phyloP scores from a whole-genome alignment of 1,140 invertebrate species.

The Dolichoris vasculosae region DNA sequence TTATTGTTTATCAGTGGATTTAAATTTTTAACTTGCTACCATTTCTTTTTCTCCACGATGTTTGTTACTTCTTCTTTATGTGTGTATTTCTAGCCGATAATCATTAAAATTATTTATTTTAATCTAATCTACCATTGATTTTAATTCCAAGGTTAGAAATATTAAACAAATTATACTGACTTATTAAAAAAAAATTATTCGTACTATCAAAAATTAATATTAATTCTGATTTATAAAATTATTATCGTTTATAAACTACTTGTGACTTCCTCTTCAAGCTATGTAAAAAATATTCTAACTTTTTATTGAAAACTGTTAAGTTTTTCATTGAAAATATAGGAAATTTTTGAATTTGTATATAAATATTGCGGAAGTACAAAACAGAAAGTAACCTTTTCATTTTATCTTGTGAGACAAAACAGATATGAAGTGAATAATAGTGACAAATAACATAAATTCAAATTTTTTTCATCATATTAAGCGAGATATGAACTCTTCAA shows the following conservation, averaged over 20 bases:
- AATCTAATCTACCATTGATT: neutral
- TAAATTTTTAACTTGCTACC: neutral
- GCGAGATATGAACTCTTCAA: slow-evolving; percentile 34
- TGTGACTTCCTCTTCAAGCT: no score
- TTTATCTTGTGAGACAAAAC: neutral
- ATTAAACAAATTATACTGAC: no score
- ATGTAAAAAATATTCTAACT: no score
- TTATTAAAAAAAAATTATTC: neutral
- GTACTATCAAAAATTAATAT: neutral
- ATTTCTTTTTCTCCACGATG: neutral
- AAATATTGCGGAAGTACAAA: no score
- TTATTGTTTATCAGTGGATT: neutral
- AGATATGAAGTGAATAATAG: neutral
- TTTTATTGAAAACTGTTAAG: no score
- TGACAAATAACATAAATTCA: slow-evolving; percentile 44
- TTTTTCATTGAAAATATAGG: no score
- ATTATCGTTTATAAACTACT: no score
- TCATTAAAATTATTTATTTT: neutral
- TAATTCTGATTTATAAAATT: neutral
- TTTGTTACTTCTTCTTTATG: neutral
- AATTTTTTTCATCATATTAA: slow-evolving; percentile 28
- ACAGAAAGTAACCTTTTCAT: neutral
- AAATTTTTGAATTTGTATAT: no score
- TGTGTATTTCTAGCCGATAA: neutral
- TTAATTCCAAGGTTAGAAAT: neutral